phyloP scores from a whole-genome alignment of 2,797 vertebrate genomes.

The Melanotaenia trifasciata region DNA sequence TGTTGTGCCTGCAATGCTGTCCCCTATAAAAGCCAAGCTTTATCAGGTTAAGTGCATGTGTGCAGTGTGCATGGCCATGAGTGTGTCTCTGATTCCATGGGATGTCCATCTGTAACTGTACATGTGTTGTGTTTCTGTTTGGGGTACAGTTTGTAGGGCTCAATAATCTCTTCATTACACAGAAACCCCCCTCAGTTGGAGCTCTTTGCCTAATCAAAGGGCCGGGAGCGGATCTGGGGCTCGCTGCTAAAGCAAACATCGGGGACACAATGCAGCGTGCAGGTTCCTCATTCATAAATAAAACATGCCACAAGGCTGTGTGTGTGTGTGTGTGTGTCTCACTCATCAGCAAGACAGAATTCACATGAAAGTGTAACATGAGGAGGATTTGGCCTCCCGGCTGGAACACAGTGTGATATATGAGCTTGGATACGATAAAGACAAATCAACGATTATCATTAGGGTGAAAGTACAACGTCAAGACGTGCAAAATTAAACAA shows the following conservation, averaged over 20 bases:
- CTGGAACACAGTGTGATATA: constrained; percentile 15
- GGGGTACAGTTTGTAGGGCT: constrained; percentile 81
- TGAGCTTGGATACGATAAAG: neutral
- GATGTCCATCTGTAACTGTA: constrained; percentile 48
- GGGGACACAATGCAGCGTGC: constrained; percentile 66
- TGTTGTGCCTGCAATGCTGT: constrained; percentile 78
- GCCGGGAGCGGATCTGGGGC: constrained; percentile 80
- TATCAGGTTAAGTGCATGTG: constrained; percentile 70
- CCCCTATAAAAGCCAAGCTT: constrained; percentile 70
- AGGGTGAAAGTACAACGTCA: neutral
- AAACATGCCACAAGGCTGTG: constrained; percentile 72
- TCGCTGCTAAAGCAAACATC: constrained; percentile 74
- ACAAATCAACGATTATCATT: constrained; percentile 19
- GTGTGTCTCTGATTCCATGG: constrained; percentile 1
- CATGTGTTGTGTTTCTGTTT: constrained; percentile 57
- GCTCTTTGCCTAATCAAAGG: constrained; percentile 86
- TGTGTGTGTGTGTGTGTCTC: constrained; percentile 18
- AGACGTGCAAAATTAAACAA: neutral
- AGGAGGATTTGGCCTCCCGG: constrained; percentile 37
- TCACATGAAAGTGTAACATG: constrained; percentile 71
- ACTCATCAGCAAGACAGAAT: constrained; percentile 46
- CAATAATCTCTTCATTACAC: constrained; percentile 89
- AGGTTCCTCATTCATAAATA: constrained; percentile 83
- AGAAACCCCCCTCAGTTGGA: constrained; percentile 77
- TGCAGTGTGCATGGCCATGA: neutral